phyloP scores from a whole-genome alignment of 2,797 vertebrate genomes.

The Arrhamphus sclerolepis region DNA sequence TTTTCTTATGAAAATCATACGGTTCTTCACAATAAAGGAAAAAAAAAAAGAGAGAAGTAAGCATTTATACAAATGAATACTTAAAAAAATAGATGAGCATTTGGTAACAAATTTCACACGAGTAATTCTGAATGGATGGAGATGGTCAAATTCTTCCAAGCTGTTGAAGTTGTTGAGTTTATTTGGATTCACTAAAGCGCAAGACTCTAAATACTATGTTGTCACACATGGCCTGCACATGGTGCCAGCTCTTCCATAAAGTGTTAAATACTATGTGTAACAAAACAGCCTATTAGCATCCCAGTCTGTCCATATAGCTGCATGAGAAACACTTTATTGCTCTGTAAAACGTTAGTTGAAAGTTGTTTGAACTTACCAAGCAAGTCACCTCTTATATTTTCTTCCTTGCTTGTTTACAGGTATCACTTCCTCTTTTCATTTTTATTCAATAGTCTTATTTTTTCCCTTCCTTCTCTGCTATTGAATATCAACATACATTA shows the following conservation, averaged over 20 bases:
- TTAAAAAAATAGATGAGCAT: no score
- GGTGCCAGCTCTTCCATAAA: constrained; percentile 45
- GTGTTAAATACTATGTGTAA: constrained; percentile 33
- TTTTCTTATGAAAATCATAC: no score
- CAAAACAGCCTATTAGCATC: constrained; percentile 40
- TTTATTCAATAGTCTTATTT: no score
- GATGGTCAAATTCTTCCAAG: no score
- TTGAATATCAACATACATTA: no score
- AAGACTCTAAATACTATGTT: constrained; percentile 7
- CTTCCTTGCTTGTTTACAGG: background rate
- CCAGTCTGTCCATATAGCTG: constrained; percentile 19
- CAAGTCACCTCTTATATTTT: background rate
- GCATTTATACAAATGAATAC: no score
- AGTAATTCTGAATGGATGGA: no score
- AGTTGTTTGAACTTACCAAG: constrained; percentile 21
- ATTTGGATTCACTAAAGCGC: constrained; percentile 22
- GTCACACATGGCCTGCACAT: constrained; percentile 65
- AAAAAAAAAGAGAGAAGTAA: no score
- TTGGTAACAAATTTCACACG: no score
- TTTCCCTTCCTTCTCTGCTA: no score
- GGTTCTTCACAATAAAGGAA: no score
- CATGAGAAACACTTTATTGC: constrained; percentile 48
- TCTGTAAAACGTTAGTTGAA: constrained; percentile 29
- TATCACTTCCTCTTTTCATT: background rate
- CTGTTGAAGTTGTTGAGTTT: background rate